Evolutionary conservation across 92 coral and sea anemone genomes (phyloP).

Genomic region (Scolanthus callimorphus): DNA sequence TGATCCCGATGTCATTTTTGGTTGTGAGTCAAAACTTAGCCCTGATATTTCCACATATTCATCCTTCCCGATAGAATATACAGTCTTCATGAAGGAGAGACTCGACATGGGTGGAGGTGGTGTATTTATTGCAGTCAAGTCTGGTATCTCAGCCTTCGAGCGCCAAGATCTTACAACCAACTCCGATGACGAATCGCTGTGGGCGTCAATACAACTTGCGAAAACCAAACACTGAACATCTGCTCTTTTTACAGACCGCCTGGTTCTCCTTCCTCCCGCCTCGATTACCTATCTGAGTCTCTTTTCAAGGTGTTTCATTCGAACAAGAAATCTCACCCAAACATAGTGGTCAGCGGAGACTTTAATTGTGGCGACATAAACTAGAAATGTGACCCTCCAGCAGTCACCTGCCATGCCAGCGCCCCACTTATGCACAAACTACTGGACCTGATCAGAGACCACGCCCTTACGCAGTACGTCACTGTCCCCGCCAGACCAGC

Average conservation of each 20-base stretch:
- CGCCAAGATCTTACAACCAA: conserved; percentile 7
- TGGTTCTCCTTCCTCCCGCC: conserved; percentile 21
- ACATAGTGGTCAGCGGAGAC: conserved; percentile 37
- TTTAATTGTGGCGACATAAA: conserved; percentile 35
- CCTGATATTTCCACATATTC: conserved; percentile 40
- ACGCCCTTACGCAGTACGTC: conserved; percentile 20
- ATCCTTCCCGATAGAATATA: conserved; percentile 31
- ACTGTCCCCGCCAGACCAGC: conserved; percentile 38
- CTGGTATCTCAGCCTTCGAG: conserved; percentile 30
- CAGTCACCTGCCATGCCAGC: conserved; percentile 2
- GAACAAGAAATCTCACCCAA: conserved; percentile 26
- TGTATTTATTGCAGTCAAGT: conserved; percentile 42
- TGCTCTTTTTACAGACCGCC: conserved; percentile 45
- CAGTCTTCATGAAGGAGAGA: conserved; percentile 39
- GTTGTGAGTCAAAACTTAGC: conserved; percentile 51
- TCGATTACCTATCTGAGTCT: conserved; percentile 40
- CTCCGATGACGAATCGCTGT: conserved; percentile 44
- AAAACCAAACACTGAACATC: conserved; percentile 20
- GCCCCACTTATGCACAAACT: conserved; percentile 20
- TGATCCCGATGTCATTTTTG: conserved; percentile 43
- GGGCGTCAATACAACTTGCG: conserved; percentile 45
- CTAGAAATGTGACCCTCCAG: conserved; percentile 36
- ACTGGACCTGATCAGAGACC: conserved; percentile 7
- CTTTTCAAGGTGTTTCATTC: conserved; percentile 25
- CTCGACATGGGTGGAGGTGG: conserved; percentile 37